These are phyloP conservation scores for Matsumyia berberina DNA, from an alignment of 2,888 invertebrate species.

Conservation along the genomic window DNA sequence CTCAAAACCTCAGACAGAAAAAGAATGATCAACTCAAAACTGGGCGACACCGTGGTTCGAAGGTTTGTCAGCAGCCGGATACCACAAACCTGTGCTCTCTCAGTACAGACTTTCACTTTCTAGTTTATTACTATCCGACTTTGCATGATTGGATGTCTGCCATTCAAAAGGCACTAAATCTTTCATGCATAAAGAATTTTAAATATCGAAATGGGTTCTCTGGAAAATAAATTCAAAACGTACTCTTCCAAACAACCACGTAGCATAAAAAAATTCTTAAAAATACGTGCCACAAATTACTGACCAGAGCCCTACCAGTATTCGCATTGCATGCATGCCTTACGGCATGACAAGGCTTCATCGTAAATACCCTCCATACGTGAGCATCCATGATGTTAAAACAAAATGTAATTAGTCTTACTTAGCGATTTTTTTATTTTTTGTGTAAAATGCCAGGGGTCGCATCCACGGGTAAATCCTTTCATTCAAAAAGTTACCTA, in stretches of 20 bases:
- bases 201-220: background rate
- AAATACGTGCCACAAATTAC: background rate
- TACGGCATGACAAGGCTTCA: slow-evolving; percentile 9
- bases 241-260: background rate
- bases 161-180: too few relatives aligned
- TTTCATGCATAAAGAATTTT: background rate
- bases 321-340: background rate
- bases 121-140: background rate
- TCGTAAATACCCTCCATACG: slow-evolving; percentile 7
- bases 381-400: background rate
- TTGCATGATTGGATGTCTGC: background rate
- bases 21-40: too few relatives aligned
- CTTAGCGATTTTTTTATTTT: background rate
- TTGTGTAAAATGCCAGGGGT: background rate
- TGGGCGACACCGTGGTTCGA: too few relatives aligned
- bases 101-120: background rate
- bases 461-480: background rate
- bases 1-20: too few relatives aligned
- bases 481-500: slow-evolving; percentile 16
- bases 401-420: slow-evolving; percentile 21
- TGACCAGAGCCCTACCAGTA: background rate
- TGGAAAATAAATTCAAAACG: background rate
- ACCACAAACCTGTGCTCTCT: too few relatives aligned
- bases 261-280: background rate
- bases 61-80: too few relatives aligned